Percentiles rank a stretch among this genome's conserved stretches.
These are phyloP conservation scores for Microctenopoma steveboyesi DNA, from an alignment of 2,797 vertebrate species.

Conservation along the genomic window DNA sequence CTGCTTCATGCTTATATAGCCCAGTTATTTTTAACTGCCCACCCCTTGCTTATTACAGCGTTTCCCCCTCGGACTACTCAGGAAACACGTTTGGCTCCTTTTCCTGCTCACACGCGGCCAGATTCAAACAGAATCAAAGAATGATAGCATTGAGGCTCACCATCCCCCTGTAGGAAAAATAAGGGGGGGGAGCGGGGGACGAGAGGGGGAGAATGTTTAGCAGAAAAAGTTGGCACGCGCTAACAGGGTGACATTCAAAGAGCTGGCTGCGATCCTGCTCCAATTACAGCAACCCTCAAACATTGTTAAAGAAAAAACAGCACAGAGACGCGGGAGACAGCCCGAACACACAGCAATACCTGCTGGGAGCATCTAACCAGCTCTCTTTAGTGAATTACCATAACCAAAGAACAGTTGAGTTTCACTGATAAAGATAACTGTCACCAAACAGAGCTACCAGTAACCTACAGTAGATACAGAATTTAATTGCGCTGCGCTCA, in stretches of 20 bases:
- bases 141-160: conserved; percentile 90
- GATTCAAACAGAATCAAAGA: conserved; percentile 90
- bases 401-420: conserved; percentile 50
- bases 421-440: conserved; percentile 57
- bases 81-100: conserved; percentile 93
- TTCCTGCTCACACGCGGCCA: conserved; percentile 93
- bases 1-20: conserved; percentile 90
- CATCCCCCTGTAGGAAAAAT: conserved; percentile 77
- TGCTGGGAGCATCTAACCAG: conserved; percentile 40
- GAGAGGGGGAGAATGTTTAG: conserved; percentile 64
- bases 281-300: conserved; percentile 77
- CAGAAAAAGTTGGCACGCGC: conserved; percentile 80
- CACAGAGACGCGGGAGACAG: conserved; percentile 21
- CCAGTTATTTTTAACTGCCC: conserved; percentile 96
- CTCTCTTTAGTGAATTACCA: conserved; percentile 51
- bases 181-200: conserved; percentile 3
- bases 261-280: conserved; percentile 74
- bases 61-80: conserved; percentile 91
- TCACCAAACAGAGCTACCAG: conserved; percentile 41
- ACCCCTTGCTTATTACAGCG: conserved; percentile 91
- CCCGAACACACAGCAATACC: conserved; percentile 25
- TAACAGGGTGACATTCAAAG: conserved; percentile 74
- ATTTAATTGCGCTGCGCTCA: conserved; percentile 13
- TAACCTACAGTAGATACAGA: conserved; percentile 4
- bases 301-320: conserved; percentile 61